phyloP scores from a whole-genome alignment of 2,797 vertebrate genomes.

The Microctenopoma lineatum region DNA sequence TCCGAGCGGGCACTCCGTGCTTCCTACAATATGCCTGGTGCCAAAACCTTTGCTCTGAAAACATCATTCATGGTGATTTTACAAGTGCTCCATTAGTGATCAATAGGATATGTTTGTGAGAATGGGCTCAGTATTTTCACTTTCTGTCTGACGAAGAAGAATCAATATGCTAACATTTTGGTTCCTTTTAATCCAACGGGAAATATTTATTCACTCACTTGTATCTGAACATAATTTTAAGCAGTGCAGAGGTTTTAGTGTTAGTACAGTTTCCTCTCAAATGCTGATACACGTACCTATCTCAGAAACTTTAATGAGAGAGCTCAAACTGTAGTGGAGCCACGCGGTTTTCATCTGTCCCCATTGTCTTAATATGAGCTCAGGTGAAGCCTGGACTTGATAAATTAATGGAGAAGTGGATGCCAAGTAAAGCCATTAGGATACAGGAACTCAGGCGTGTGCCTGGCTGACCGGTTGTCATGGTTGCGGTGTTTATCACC shows the following conservation, averaged over 20 bases:
- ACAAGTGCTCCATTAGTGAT: slow-evolving; percentile 50
- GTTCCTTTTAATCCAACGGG: slow-evolving; percentile 48
- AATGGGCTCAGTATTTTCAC: slow-evolving; percentile 41
- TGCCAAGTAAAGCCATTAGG: slow-evolving; percentile 74
- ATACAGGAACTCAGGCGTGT: slow-evolving; percentile 67
- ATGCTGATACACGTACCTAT: slow-evolving; percentile 39
- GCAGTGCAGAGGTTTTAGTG: slow-evolving; percentile 32
- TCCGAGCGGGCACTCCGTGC: slow-evolving; percentile 21
- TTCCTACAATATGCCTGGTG: slow-evolving; percentile 18
- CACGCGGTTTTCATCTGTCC: slow-evolving; percentile 32
- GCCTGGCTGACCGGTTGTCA: slow-evolving; percentile 79
- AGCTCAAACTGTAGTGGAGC: slow-evolving; percentile 35
- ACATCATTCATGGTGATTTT: slow-evolving; percentile 37
- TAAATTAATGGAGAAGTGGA: slow-evolving; percentile 66
- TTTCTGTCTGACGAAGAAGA: slow-evolving; percentile 34
- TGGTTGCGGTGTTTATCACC: slow-evolving; percentile 83
- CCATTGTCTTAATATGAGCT: slow-evolving; percentile 56
- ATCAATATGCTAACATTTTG: slow-evolving; percentile 57
- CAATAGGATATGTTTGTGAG: slow-evolving; percentile 47
- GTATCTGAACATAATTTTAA: slow-evolving; percentile 44
- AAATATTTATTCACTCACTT: slow-evolving; percentile 55
- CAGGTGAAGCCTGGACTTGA: slow-evolving; percentile 65
- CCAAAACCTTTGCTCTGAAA: slow-evolving; percentile 35
- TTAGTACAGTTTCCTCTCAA: slow-evolving; percentile 49
- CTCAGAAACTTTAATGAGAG: slow-evolving; percentile 34